Evolutionary conservation across 2,888 invertebrate species (phyloP).

Genomic region (Drosophila subquinaria): DNA sequence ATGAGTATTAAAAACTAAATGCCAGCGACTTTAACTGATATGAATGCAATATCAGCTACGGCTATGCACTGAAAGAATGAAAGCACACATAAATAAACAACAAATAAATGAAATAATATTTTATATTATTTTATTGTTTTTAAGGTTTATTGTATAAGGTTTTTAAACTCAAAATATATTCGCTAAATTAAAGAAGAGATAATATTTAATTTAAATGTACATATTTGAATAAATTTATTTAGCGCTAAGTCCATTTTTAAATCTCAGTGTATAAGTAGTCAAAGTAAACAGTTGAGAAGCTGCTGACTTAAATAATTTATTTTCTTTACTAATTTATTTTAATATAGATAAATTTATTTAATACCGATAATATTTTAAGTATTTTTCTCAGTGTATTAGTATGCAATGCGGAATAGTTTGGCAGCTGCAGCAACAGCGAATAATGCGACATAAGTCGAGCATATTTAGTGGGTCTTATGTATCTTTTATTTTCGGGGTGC

Average conservation of each 20-base stretch:
- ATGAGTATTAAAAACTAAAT: conserved; percentile 45
- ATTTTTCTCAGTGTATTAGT: conserved; percentile 20
- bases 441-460: conserved; percentile 75
- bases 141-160: background rate
- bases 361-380: background rate
- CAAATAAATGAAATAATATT: background rate
- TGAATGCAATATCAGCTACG: conserved; percentile 25
- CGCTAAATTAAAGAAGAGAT: no score
- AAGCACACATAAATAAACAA: background rate
- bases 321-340: background rate
- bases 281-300: background rate
- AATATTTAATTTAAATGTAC: background rate
- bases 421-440: conserved; percentile 47
- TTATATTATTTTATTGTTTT: background rate
- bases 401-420: conserved; percentile 49
- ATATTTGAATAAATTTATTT: no score
- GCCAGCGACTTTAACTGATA: conserved; percentile 51
- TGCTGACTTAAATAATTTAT: background rate
- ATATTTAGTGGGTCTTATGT: conserved; percentile 73
- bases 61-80: conserved; percentile 5
- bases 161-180: no score
- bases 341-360: background rate
- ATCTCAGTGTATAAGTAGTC: background rate
- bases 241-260: background rate
- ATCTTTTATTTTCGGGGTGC: conserved; percentile 33